Evolutionary conservation across 2,113 vertebrate species (phyloP).

Genomic region (Scortum barcoo): DNA sequence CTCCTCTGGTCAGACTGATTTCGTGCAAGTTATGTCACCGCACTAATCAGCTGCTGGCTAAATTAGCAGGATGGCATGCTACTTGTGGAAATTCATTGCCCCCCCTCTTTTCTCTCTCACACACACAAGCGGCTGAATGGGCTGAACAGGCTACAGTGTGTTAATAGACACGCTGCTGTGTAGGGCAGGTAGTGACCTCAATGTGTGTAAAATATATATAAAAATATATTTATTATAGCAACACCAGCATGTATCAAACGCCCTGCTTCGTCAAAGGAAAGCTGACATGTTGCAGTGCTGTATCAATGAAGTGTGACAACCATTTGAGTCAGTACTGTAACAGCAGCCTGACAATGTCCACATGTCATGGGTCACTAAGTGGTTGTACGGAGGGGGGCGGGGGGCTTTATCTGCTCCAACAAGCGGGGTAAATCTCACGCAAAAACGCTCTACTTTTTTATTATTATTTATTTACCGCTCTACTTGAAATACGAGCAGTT

Average conservation of each 20-base stretch:
- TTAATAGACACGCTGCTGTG: slow-evolving; percentile 11
- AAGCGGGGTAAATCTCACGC: neutral
- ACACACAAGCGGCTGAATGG: slow-evolving; percentile 39
- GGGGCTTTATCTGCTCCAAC: neutral
- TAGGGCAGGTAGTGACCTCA: neutral
- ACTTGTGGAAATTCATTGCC: slow-evolving; percentile 34
- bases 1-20: neutral
- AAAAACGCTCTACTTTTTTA: neutral
- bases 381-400: neutral
- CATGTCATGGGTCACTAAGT: slow-evolving; percentile 58
- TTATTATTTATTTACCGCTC: neutral
- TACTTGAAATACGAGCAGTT: too few species aligned
- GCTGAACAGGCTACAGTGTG: slow-evolving; percentile 28
- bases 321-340: neutral
- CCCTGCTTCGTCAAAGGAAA: too few species aligned
- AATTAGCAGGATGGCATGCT: slow-evolving; percentile 36
- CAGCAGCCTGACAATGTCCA: slow-evolving; percentile 34
- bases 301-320: neutral
- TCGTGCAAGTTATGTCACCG: slow-evolving; percentile 34
- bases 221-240: neutral
- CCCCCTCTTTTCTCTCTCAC: slow-evolving; percentile 24
- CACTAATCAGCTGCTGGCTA: slow-evolving; percentile 39
- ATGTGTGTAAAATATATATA: too few species aligned
- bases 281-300: neutral
- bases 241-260: neutral